Percentiles rank a stretch among this genome's conserved stretches.
phyloP scores from a whole-genome alignment of 2,113 vertebrate genomes.

The Callospermophilus lateralis region DNA sequence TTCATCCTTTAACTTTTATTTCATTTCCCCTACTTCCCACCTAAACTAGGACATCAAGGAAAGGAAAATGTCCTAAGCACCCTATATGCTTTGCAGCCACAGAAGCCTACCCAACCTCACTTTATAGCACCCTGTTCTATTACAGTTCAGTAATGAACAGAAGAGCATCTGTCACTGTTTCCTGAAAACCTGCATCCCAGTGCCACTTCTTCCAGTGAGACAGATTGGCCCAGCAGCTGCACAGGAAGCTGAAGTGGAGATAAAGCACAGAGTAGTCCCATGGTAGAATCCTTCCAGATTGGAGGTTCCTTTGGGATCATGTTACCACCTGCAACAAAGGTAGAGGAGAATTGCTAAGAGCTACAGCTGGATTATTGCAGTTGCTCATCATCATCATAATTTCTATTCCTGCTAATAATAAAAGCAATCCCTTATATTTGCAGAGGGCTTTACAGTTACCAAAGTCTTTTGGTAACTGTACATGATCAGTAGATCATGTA shows the following conservation, averaged over 20 bases:
- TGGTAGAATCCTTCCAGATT: slow-evolving; percentile 14
- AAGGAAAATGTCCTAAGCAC: neutral
- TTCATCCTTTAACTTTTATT: slow-evolving; percentile 53
- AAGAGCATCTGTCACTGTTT: slow-evolving; percentile 34
- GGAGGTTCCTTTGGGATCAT: neutral
- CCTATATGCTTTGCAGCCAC: neutral
- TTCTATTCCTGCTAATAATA: neutral
- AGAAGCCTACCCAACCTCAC: neutral
- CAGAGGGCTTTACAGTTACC: slow-evolving; percentile 44
- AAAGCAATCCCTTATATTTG: neutral
- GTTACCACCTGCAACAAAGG: slow-evolving; percentile 22
- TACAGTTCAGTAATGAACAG: slow-evolving; percentile 10
- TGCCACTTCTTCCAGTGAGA: slow-evolving; percentile 1
- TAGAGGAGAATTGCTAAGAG: slow-evolving; percentile 42
- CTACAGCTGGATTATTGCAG: neutral
- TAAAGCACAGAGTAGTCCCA: neutral
- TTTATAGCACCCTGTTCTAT: neutral
- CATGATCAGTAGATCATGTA: slow-evolving; percentile 11
- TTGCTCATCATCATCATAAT: neutral
- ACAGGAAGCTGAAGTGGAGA: neutral
- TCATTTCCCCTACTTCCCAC: slow-evolving; percentile 26
- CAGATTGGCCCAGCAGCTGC: slow-evolving; percentile 16
- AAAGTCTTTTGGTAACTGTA: slow-evolving; percentile 58
- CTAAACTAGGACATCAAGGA: neutral
- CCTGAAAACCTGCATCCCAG: neutral